Percentiles rank a stretch among this genome's conserved stretches.
phyloP scores from a whole-genome alignment of 2,113 vertebrate species.

The Saimiri boliviensis region DNA sequence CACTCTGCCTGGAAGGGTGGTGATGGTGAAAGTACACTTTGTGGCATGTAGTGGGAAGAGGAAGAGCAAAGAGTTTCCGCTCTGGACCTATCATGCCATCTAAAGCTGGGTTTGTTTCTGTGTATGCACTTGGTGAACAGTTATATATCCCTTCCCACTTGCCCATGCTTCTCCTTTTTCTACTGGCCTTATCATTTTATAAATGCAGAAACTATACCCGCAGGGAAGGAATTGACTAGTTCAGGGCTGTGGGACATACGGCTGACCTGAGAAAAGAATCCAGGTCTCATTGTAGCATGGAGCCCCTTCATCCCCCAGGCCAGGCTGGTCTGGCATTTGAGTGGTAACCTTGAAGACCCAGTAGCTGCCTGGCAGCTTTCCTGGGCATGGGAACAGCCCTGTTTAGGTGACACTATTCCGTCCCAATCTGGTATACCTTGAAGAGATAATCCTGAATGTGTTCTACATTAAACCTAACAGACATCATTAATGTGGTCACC shows the following conservation, averaged over 20 bases:
- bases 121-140: not conserved
- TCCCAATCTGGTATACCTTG: not conserved
- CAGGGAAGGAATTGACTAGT: not conserved
- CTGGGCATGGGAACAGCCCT: not conserved
- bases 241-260: not conserved
- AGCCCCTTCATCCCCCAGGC: not conserved
- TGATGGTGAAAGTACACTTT: slow-evolving; percentile 45
- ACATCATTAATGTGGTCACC: not conserved
- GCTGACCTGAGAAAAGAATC: not conserved
- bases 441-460: not conserved
- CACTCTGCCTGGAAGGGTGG: slow-evolving; percentile 39
- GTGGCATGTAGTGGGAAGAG: slow-evolving; percentile 40
- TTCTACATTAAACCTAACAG: not conserved
- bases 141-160: not conserved
- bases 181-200: not conserved
- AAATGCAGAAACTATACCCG: not conserved
- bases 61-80: slow-evolving; percentile 40
- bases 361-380: not conserved
- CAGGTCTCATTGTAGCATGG: not conserved
- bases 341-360: not conserved
- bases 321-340: not conserved
- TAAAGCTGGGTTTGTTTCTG: not conserved
- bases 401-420: not conserved
- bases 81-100: not conserved
- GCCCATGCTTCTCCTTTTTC: slow-evolving; percentile 17